These are phyloP conservation scores for Dicyrtomina minuta DNA, from an alignment of 2,888 invertebrate genomes.

Conservation along the genomic window DNA sequence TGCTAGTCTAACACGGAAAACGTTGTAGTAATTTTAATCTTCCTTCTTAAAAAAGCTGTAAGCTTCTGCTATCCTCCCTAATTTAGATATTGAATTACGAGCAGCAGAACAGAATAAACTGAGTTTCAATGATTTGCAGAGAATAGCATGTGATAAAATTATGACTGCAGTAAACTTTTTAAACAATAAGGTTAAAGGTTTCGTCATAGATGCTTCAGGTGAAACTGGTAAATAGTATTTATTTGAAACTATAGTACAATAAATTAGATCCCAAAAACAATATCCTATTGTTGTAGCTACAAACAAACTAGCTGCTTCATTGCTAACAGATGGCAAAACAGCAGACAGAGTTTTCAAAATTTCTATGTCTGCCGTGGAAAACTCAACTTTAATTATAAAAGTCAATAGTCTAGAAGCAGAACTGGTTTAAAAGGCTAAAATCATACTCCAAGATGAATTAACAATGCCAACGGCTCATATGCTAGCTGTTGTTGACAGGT, in stretches of 20 bases:
- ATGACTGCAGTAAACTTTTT: too few relatives aligned
- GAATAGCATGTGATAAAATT: too few relatives aligned
- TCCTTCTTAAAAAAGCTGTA: too few relatives aligned
- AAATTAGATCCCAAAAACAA: not conserved
- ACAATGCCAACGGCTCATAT: constrained; percentile 51
- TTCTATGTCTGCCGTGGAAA: constrained; percentile 30
- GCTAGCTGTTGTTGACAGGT: constrained; percentile 49
- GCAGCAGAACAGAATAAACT: too few relatives aligned
- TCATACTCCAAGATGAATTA: constrained; percentile 54
- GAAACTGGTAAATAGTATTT: constrained; percentile 56
- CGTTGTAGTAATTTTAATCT: too few relatives aligned
- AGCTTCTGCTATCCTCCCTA: too few relatives aligned
- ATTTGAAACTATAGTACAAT: constrained; percentile 40
- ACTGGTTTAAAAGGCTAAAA: constrained; percentile 32
- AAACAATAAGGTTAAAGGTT: too few relatives aligned
- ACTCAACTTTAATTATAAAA: constrained; percentile 40
- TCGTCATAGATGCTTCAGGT: constrained; percentile 55
- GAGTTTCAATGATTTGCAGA: too few relatives aligned
- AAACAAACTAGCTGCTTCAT: constrained; percentile 48
- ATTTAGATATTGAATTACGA: too few relatives aligned
- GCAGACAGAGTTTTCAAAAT: constrained; percentile 53
- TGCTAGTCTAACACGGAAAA: too few relatives aligned
- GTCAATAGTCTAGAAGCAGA: constrained; percentile 29
- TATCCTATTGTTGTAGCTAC: constrained; percentile 38
- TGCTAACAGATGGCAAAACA: constrained; percentile 53